A percentile compares a stretch with the other conserved stretches of the same genome.
Conservation (phyloP, 1,140 invertebrate species). For the Drosophila ficusphila region DNA sequence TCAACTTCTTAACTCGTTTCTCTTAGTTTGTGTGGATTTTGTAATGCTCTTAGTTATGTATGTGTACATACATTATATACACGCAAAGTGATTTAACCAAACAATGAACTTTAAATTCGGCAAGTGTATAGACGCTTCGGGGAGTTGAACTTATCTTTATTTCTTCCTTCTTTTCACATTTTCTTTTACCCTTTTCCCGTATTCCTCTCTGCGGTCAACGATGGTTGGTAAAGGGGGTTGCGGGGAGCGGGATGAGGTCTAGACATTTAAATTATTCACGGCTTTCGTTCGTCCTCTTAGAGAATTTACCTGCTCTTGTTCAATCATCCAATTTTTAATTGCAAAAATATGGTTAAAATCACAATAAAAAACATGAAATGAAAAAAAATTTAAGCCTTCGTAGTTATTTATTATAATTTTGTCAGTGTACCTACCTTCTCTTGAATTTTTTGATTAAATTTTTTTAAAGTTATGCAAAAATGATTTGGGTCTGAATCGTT, state of each 20-base stretch:
- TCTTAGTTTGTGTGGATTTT: no score
- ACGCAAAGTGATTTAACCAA: no score
- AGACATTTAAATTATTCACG: slow-evolving; percentile 53
- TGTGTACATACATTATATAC: no score
- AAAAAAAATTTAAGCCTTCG: neutral
- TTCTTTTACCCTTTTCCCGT: neutral
- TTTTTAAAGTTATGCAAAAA: slow-evolving; percentile 57
- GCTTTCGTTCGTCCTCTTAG: slow-evolving; percentile 10
- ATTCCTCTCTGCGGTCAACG: slow-evolving; percentile 1
- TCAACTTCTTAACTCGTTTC: no score
- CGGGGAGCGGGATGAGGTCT: slow-evolving; percentile 3
- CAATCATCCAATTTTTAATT: slow-evolving; percentile 45
- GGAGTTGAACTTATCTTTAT: no score
- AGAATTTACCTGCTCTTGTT: slow-evolving; percentile 11
- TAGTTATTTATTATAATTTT: no score
- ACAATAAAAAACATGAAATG: slow-evolving; percentile 1
- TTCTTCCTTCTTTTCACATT: neutral
- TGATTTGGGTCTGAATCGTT: slow-evolving; percentile 29
- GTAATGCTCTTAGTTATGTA: no score
- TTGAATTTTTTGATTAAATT: slow-evolving; percentile 18
- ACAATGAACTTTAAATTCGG: no score
- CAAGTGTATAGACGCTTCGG: neutral
- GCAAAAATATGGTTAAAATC: slow-evolving; percentile 25
- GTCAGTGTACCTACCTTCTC: neutral
- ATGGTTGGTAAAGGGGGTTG: neutral